Base-by-base conservation (phyloP, 2,888 invertebrate genomes). In the Andrena dorsata region DNA sequence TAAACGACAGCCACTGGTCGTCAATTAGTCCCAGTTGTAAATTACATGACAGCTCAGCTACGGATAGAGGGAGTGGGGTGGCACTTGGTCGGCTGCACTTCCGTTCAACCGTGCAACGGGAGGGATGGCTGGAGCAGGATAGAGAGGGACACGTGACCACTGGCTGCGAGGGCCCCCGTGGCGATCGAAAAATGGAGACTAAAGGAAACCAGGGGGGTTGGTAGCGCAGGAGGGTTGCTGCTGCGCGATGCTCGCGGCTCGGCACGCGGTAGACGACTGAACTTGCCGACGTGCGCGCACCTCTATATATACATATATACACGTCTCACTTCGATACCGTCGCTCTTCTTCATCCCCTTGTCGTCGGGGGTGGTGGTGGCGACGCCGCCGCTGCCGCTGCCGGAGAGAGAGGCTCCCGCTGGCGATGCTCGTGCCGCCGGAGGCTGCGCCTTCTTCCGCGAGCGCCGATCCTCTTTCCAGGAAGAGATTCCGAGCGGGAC, bases 261-360 rank as follows among this genome's bases (percentile, higher is more conserved):
- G 90, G 86, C 91, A 90, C 90, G 90, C 90, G 91, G 86, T 90
- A 86, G 88, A 87, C 90, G 91, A 91, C 91, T 91, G 91, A 91
- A 90, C 90, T 89, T 89, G 89, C 87, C 88, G 88, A 87, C 91
- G 90, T 90, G 88, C 91, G 91, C 91, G 91, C 91, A 90, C 89
- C 90, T 88, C 89, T 88, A 88, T 91, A 87, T 88, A 88, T 88
- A 88, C 83, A 83, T 87, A 86, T 88, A 88, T 88, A 88, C 70
- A 88, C 82, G 88, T 88, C 88, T 88, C 88, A 82, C 88, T 88
- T 88, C 87, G 88, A 88, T 88, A 85, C 74, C 88, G 60, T 83
- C 84, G 88, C 87, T 88, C 88, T 88, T 88, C 88, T 88, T 88
- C 88, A 88, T 88, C 88, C 88, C 88, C 87, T 84, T 86, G 88